Conservation (phyloP, 2,888 invertebrate species). For the Vandiemenella viatica region DNA sequence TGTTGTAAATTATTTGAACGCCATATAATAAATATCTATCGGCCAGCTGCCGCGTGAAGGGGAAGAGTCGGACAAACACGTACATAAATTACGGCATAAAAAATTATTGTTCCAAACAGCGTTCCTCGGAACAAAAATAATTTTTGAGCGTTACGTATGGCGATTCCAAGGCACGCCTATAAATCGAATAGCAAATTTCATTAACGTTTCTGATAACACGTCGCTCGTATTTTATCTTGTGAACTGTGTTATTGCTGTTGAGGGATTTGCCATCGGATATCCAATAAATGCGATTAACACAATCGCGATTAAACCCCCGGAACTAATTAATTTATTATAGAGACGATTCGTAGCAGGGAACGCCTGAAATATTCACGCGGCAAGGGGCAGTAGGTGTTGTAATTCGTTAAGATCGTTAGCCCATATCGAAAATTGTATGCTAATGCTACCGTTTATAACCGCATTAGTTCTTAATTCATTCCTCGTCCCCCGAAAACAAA, state of each 20-base stretch:
- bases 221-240: constrained; percentile 3
- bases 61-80: no score
- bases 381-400: neutral
- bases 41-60: neutral
- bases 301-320: constrained; percentile 3
- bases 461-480: neutral
- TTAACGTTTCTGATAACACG: constrained; percentile 5
- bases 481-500: no score
- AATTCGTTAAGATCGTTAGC: neutral
- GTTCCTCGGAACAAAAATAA: neutral
- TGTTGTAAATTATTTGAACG: neutral
- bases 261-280: constrained; percentile 5
- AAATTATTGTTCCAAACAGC: neutral
- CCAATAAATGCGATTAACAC: constrained; percentile 4
- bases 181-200: constrained; percentile 2
- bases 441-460: neutral
- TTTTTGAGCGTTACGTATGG: neutral
- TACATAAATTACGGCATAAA: neutral
- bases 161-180: neutral
- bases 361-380: neutral
- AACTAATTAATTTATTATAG: constrained; percentile 5
- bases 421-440: no score
- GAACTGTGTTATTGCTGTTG: constrained; percentile 2
- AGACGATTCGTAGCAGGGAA: neutral
- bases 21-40: neutral